Conservation (phyloP, 2,797 vertebrate species). For the Labeo calbasu region DNA sequence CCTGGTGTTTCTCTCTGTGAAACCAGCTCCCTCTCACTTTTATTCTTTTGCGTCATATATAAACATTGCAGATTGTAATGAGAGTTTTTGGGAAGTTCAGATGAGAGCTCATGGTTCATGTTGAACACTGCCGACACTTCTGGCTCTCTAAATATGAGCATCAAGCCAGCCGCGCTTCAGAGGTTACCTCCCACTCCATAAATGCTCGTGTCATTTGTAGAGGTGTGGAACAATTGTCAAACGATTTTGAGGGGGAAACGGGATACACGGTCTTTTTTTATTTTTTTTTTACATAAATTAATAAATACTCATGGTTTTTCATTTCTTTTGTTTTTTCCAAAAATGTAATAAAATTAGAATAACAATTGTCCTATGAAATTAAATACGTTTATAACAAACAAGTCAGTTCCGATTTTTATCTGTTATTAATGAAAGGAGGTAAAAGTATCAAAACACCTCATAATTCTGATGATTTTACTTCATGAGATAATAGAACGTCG, state of each 20-base stretch:
- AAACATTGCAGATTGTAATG: constrained; percentile 72
- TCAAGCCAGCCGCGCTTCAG: constrained; percentile 51
- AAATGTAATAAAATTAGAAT: not conserved
- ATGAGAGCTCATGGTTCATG: constrained; percentile 67
- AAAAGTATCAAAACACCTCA: not conserved
- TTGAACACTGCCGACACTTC: constrained; percentile 63
- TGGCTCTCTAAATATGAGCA: constrained; percentile 63
- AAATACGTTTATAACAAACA: not conserved
- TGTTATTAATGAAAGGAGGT: not conserved
- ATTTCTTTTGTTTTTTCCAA: too few species aligned
- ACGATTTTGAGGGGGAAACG: not conserved
- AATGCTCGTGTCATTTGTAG: not conserved
- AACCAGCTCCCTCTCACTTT: constrained; percentile 68
- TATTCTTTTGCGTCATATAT: constrained; percentile 80
- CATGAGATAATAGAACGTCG: not conserved
- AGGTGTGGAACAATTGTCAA: not conserved
- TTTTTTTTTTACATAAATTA: not conserved
- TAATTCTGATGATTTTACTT: not conserved
- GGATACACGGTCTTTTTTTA: not conserved
- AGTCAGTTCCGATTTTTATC: too few species aligned
- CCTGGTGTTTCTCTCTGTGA: constrained; percentile 75
- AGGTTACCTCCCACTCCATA: constrained; percentile 45
- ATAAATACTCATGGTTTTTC: too few species aligned
- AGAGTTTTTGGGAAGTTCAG: constrained; percentile 73
- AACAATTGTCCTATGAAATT: not conserved